phyloP scores from a whole-genome alignment of 1,140 invertebrate species.

The Hyles euphorbiae region DNA sequence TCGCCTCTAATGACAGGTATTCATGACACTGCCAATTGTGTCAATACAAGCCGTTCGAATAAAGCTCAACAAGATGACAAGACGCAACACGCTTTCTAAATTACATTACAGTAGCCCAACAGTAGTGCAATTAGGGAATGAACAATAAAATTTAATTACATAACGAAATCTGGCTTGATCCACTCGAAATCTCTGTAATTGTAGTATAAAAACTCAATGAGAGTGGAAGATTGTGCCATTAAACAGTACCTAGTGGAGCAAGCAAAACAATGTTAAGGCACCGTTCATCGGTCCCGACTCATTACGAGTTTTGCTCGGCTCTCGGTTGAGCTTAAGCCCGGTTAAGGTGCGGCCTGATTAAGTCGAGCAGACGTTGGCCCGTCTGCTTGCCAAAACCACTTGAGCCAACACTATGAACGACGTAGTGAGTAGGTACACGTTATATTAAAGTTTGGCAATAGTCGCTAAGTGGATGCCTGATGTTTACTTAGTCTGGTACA shows the following conservation, averaged over 20 bases:
- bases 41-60: too few species aligned
- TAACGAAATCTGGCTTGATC: too few species aligned
- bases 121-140: too few species aligned
- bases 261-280: slow-evolving; percentile 34
- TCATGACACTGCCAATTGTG: too few species aligned
- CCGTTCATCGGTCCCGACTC: slow-evolving; percentile 50
- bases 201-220: too few species aligned
- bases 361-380: slow-evolving; percentile 47
- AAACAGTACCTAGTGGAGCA: slow-evolving; percentile 6
- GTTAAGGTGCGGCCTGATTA: slow-evolving; percentile 57
- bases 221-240: background rate
- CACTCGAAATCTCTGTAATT: too few species aligned
- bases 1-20: too few species aligned
- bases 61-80: too few species aligned
- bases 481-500: slow-evolving; percentile 27
- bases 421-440: slow-evolving; percentile 32
- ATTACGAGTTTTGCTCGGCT: slow-evolving; percentile 53
- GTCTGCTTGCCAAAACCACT: slow-evolving; percentile 60
- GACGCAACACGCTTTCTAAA: too few species aligned
- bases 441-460: slow-evolving; percentile 51
- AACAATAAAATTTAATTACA: too few species aligned
- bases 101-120: too few species aligned
- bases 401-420: slow-evolving; percentile 37
- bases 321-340: slow-evolving; percentile 40
- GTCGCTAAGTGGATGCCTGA: slow-evolving; percentile 34